phyloP scores from a whole-genome alignment of 1,140 invertebrate genomes.

The Hypsibius dujardini region DNA sequence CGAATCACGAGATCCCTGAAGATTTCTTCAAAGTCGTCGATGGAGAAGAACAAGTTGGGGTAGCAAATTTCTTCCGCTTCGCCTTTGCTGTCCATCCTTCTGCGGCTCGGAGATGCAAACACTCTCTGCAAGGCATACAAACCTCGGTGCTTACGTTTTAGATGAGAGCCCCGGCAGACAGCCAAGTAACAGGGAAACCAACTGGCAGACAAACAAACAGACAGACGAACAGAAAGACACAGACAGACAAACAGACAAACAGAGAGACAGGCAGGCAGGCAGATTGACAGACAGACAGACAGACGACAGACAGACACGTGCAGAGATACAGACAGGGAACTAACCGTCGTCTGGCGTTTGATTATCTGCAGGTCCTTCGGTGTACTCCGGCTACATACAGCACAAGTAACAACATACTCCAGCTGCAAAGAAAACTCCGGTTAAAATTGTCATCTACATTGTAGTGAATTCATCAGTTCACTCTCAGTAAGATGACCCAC shows the following conservation, averaged over 20 bases:
- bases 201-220: no score
- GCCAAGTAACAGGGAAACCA: no score
- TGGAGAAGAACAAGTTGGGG: constrained; percentile 95
- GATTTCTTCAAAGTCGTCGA: constrained; percentile 95
- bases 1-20: constrained; percentile 81
- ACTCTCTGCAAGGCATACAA: constrained; percentile 44
- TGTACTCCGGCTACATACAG: constrained; percentile 88
- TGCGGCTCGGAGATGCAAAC: constrained; percentile 82
- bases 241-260: no score
- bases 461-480: constrained; percentile 15
- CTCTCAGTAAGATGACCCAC: constrained; percentile 26
- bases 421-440: constrained; percentile 39
- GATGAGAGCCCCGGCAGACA: no score
- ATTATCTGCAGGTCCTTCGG: constrained; percentile 87
- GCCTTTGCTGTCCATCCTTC: constrained; percentile 93
- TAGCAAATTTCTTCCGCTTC: constrained; percentile 96
- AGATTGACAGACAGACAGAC: no score
- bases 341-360: constrained; percentile 69
- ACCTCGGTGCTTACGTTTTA: constrained; percentile 12
- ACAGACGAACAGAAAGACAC: no score
- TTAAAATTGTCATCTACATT: not conserved
- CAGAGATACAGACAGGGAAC: constrained; percentile 11
- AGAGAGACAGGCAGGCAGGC: no score
- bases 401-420: constrained; percentile 87
- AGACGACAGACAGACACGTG: no score